phyloP scores from a whole-genome alignment of 2,888 invertebrate species.

The Acanthococcus lagerstroemiae region DNA sequence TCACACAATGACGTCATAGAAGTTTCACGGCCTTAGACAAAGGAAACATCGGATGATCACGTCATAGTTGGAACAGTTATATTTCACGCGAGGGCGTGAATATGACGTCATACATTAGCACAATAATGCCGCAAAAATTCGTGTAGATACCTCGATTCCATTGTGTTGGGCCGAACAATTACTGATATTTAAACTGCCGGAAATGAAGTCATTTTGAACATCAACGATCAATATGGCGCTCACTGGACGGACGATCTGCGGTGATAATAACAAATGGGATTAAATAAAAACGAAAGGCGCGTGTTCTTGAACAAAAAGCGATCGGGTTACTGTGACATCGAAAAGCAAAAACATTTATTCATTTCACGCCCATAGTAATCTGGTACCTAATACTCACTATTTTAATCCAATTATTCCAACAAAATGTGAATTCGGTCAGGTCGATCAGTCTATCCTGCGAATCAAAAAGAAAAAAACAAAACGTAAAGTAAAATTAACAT shows the following conservation, averaged over 20 bases:
- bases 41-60: no score
- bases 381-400: slow-evolving; percentile 49
- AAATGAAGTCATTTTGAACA: slow-evolving; percentile 96
- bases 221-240: slow-evolving; percentile 87
- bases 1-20: no score
- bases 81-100: no score
- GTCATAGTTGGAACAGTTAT: no score
- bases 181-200: slow-evolving; percentile 84
- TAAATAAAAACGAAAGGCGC: slow-evolving; percentile 35
- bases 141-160: slow-evolving; percentile 61
- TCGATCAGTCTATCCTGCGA: slow-evolving; percentile 60
- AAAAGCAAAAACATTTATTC: slow-evolving; percentile 35
- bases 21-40: no score
- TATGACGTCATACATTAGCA: no score
- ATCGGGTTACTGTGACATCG: background rate
- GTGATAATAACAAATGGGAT: no score
- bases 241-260: slow-evolving; percentile 72
- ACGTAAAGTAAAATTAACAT: background rate
- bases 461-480: slow-evolving; percentile 5
- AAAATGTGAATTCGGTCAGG: slow-evolving; percentile 69
- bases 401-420: slow-evolving; percentile 88
- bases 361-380: slow-evolving; percentile 28
- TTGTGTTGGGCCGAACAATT: slow-evolving; percentile 87
- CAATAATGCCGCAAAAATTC: no score
- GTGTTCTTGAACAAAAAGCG: background rate